A percentile compares a stretch with the other conserved stretches of the same genome.
Evolutionary conservation across 2,888 invertebrate genomes (phyloP).

Genomic region (Therioaphis trifolii): DNA sequence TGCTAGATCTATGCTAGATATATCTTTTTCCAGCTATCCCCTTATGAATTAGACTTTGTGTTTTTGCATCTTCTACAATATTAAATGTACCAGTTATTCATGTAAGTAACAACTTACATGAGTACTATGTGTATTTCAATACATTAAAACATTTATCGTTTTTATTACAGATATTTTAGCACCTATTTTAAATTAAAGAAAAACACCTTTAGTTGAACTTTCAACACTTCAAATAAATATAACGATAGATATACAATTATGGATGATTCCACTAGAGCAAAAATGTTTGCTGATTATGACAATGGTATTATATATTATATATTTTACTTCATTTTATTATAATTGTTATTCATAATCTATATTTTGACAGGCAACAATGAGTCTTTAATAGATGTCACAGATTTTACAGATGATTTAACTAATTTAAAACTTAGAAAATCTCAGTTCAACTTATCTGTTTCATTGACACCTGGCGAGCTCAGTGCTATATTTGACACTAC

Average conservation of each 20-base stretch:
- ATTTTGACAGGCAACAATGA: slow-evolving; percentile 19
- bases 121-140: too few species aligned
- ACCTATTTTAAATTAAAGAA: too few species aligned
- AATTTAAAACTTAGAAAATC: slow-evolving; percentile 50
- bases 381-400: slow-evolving; percentile 44
- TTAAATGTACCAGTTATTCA: too few species aligned
- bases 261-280: slow-evolving; percentile 22
- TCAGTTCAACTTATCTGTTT: slow-evolving; percentile 51
- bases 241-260: background rate
- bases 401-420: slow-evolving; percentile 31
- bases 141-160: too few species aligned
- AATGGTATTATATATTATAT: slow-evolving; percentile 9
- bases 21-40: too few species aligned
- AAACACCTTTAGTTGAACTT: too few species aligned
- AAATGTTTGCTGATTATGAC: slow-evolving; percentile 32
- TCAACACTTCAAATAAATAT: too few species aligned
- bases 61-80: too few species aligned
- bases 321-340: background rate
- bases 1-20: too few species aligned
- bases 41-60: too few species aligned
- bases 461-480: slow-evolving; percentile 50
- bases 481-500: slow-evolving; percentile 53
- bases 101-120: too few species aligned
- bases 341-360: background rate
- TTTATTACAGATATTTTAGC: too few species aligned